These are phyloP conservation scores for Acrobasis repandana DNA, from an alignment of 2,888 invertebrate species.

Conservation along the genomic window DNA sequence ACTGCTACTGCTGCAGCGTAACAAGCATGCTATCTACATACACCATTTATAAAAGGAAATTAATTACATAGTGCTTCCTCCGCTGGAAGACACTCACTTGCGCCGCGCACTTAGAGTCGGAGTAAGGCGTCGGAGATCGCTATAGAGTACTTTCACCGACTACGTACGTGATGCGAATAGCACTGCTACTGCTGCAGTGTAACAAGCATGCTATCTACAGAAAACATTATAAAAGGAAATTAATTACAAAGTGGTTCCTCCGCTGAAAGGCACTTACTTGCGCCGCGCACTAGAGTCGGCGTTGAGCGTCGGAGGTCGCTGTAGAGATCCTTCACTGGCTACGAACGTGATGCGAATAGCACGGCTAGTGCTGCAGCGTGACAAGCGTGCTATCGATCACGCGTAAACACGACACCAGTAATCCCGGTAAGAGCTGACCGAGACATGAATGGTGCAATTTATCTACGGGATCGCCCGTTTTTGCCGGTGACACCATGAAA, in stretches of 20 bases:
- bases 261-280: conserved; percentile 7
- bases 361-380: conserved; percentile 23
- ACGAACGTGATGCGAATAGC: conserved; percentile 58
- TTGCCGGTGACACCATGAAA: conserved; percentile 9
- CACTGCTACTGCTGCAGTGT: conserved; percentile 23
- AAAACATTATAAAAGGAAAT: too few species aligned
- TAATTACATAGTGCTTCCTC: too few species aligned
- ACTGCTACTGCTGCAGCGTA: conserved; percentile 23
- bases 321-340: conserved; percentile 59
- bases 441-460: conserved; percentile 21
- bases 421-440: conserved; percentile 43
- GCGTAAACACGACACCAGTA: conserved; percentile 56
- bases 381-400: conserved; percentile 53
- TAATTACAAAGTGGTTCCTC: too few species aligned
- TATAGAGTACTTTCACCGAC: conserved; percentile 58
- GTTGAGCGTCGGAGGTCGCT: conserved; percentile 47
- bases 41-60: too few species aligned
- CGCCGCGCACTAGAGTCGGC: conserved; percentile 26
- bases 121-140: conserved; percentile 46
- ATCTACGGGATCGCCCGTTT: conserved; percentile 15
- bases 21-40: conserved; percentile 45
- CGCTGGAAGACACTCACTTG: conserved; percentile 3
- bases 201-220: conserved; percentile 31
- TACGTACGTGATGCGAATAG: conserved; percentile 58
- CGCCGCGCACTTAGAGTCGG: conserved; percentile 24